A percentile compares a stretch with the other conserved stretches of the same genome.
phyloP scores from a whole-genome alignment of 1,140 invertebrate genomes.

The Periplaneta americana region DNA sequence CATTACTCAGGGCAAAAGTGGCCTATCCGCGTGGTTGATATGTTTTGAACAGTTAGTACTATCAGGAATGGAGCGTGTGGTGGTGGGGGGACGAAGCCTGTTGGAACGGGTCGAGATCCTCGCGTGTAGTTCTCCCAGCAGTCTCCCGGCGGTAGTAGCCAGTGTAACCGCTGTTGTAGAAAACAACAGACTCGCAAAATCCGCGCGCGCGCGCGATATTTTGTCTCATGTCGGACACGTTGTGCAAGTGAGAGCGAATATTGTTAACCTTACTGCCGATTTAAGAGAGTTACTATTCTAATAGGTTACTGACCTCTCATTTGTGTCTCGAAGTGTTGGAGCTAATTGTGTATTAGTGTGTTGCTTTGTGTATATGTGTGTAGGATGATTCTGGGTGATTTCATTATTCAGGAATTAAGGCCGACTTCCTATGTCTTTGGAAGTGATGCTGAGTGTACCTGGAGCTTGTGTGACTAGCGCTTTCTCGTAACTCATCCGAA shows the following conservation, averaged over 20 bases:
- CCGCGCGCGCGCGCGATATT: not conserved
- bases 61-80: not conserved
- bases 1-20: too few species aligned
- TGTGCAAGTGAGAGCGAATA: not conserved
- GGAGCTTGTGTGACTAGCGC: too few species aligned
- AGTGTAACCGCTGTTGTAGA: not conserved
- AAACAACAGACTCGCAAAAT: not conserved
- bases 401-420: not conserved
- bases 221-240: not conserved
- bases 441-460: not conserved
- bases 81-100: not conserved
- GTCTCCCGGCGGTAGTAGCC: not conserved
- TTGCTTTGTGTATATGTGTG: not conserved
- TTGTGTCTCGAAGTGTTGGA: not conserved
- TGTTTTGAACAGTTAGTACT: not conserved
- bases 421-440: not conserved
- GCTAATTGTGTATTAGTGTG: too few species aligned
- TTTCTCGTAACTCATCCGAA: too few species aligned
- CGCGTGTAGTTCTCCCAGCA: not conserved
- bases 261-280: not conserved
- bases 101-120: not conserved
- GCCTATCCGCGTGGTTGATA: not conserved
- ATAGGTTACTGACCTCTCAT: not conserved
- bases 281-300: not conserved
- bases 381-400: not conserved